Evolutionary conservation across 2,113 vertebrate genomes (phyloP).

Genomic region (Triplophysa tibetana): DNA sequence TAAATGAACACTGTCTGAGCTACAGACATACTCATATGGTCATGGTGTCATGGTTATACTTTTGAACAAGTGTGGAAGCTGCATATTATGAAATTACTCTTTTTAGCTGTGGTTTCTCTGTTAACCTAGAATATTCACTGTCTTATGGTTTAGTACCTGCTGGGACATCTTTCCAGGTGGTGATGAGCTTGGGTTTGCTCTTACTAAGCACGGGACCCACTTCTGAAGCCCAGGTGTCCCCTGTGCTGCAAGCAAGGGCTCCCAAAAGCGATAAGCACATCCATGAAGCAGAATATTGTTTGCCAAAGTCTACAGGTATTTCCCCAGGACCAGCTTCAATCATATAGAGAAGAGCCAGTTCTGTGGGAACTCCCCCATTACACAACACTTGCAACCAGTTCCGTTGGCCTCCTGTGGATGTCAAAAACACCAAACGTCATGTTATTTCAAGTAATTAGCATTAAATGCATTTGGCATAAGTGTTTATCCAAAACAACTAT

Average conservation of each 20-base stretch:
- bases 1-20: too few species aligned
- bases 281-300: conserved; percentile 92
- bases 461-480: too few species aligned
- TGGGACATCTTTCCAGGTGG: conserved; percentile 91
- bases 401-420: conserved; percentile 85
- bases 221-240: conserved; percentile 97
- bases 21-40: too few species aligned
- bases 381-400: conserved; percentile 97
- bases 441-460: too few species aligned
- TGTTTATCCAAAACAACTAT: too few species aligned
- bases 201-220: conserved; percentile 85
- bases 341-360: conserved; percentile 94
- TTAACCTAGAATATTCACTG: too few species aligned
- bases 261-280: conserved; percentile 94
- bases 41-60: too few species aligned
- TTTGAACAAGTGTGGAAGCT: too few species aligned
- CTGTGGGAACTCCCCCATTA: conserved; percentile 90
- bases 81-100: too few species aligned
- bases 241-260: conserved; percentile 85
- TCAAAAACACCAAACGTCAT: background rate
- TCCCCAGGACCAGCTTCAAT: conserved; percentile 94
- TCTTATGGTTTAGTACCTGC: conserved; percentile 71
- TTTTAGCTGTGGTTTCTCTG: too few species aligned
- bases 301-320: conserved; percentile 89
- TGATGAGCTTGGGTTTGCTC: conserved; percentile 86